Conservation (phyloP, 35 echinoderm and acorn worm genomes). For the Lytechinus variegatus region DNA sequence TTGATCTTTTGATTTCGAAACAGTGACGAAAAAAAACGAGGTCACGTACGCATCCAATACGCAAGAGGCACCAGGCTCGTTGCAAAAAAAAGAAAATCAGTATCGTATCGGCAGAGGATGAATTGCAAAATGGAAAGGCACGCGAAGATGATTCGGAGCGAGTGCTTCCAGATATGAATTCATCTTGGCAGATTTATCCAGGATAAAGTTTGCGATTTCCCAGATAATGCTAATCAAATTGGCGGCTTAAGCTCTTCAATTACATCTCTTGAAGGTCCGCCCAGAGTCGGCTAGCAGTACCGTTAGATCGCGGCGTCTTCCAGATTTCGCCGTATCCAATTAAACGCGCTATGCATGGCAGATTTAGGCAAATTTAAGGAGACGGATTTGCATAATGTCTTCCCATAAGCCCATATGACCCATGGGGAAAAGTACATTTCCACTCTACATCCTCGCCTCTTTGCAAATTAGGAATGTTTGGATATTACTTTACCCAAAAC, state of each 20-base stretch:
- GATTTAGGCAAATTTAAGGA: constrained; percentile 25
- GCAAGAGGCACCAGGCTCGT: neutral
- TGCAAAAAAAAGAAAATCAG: neutral
- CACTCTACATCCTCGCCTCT: neutral
- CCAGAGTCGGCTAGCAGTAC: neutral
- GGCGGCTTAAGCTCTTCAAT: neutral
- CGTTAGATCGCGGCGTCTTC: neutral
- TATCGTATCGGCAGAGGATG: neutral
- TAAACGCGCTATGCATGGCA: neutral
- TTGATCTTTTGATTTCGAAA: too few relatives aligned
- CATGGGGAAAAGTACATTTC: constrained; percentile 9
- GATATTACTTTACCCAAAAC: constrained; percentile 12
- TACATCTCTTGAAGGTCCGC: neutral
- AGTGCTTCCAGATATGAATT: neutral
- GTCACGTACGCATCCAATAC: neutral
- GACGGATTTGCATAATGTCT: constrained; percentile 32
- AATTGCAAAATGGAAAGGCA: neutral
- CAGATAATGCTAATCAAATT: constrained; percentile 9
- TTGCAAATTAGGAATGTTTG: constrained; percentile 14
- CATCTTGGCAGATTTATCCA: constrained; percentile 1
- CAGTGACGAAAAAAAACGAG: too few relatives aligned
- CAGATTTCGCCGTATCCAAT: constrained; percentile 23
- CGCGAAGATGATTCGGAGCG: neutral
- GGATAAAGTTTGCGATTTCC: constrained; percentile 11
- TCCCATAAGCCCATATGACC: constrained; percentile 5